Conservation (phyloP, 2,797 vertebrate species). For the Hyperoplus immaculatus region DNA sequence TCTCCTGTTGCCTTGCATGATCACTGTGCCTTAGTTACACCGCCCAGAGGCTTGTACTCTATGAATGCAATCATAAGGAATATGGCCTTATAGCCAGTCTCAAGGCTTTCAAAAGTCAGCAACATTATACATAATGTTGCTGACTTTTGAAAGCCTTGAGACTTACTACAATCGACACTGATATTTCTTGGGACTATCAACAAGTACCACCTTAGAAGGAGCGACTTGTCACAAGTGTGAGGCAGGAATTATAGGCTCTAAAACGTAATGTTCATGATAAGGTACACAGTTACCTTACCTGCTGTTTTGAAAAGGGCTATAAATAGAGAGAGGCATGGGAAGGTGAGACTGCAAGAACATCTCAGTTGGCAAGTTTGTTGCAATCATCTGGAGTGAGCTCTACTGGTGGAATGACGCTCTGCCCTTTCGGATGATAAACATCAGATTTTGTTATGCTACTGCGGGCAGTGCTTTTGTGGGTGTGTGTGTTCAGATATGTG, state of each 20-base stretch:
- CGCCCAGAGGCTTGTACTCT: slow-evolving; percentile 10
- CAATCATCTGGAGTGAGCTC: slow-evolving; percentile 45
- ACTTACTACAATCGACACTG: not conserved
- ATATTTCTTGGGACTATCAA: not conserved
- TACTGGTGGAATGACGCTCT: slow-evolving; percentile 44
- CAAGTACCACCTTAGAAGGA: not conserved
- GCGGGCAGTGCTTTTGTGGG: slow-evolving; percentile 21
- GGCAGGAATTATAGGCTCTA: not conserved
- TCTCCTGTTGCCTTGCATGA: slow-evolving; percentile 52
- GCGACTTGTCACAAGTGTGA: not conserved
- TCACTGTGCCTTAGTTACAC: slow-evolving; percentile 39
- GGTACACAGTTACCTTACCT: not conserved
- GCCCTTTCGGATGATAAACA: slow-evolving; percentile 65
- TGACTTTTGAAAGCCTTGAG: too few species aligned
- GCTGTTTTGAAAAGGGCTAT: slow-evolving; percentile 12
- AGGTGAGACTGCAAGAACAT: slow-evolving; percentile 30
- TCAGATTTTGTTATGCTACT: slow-evolving; percentile 49
- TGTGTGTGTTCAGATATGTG: slow-evolving; percentile 5
- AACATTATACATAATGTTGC: not conserved
- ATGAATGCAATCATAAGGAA: slow-evolving; percentile 31
- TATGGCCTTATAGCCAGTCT: slow-evolving; percentile 4
- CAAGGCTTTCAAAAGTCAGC: not conserved
- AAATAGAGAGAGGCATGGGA: slow-evolving; percentile 34
- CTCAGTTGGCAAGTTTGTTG: slow-evolving; percentile 45
- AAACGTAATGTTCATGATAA: not conserved